Conservation (phyloP, 2,797 vertebrate genomes). For the Cirrhinus mrigala region DNA sequence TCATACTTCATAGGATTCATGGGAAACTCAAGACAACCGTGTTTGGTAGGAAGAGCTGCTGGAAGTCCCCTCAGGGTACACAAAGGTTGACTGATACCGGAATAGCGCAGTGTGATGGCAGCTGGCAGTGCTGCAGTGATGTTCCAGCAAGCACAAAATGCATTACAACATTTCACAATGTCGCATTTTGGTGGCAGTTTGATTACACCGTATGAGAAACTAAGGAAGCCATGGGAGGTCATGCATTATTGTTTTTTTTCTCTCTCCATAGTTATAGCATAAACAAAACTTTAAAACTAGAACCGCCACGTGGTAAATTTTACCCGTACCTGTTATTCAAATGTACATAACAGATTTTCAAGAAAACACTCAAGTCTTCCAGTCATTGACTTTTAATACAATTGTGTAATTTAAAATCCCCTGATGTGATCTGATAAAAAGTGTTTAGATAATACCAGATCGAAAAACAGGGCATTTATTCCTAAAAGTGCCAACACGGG, state of each 20-base stretch:
- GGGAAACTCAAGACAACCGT: slow-evolving; percentile 33
- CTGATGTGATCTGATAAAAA: no score
- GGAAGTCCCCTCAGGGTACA: slow-evolving; percentile 15
- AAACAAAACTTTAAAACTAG: no score
- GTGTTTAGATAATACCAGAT: no score
- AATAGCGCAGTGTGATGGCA: neutral
- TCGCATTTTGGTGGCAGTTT: neutral
- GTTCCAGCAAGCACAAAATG: neutral
- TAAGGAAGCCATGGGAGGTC: neutral
- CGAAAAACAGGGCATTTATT: no score
- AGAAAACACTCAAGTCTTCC: no score
- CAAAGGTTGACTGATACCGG: slow-evolving; percentile 29
- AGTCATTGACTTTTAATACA: no score
- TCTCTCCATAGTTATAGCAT: neutral
- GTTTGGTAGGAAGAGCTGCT: neutral
- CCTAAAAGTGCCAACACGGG: no score
- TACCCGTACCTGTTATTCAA: no score
- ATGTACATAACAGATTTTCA: no score
- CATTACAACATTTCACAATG: slow-evolving; percentile 7
- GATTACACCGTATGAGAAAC: neutral
- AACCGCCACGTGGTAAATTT: no score
- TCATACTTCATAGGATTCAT: slow-evolving; percentile 17
- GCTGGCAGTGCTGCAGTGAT: slow-evolving; percentile 19
- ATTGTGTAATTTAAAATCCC: no score
- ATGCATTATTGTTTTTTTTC: neutral